Percentiles rank a stretch among this genome's conserved stretches.
Conservation (phyloP, 2,888 invertebrate genomes). For the Latrodectus elegans region DNA sequence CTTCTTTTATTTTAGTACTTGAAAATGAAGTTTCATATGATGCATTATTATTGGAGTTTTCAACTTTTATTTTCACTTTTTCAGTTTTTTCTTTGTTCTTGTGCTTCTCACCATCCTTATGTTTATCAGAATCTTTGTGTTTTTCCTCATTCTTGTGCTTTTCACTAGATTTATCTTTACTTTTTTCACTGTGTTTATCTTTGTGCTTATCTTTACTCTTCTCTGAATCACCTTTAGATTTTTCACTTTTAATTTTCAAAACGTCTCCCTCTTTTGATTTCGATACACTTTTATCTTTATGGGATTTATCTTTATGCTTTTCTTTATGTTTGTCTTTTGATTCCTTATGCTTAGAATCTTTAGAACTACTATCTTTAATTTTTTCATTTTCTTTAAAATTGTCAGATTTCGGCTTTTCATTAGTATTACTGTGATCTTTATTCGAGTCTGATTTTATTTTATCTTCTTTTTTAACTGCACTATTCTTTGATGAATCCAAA, state of each 20-base stretch:
- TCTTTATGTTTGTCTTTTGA: slow-evolving; percentile 63
- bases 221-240: slow-evolving; percentile 37
- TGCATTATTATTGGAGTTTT: not conserved
- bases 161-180: slow-evolving; percentile 31
- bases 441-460: slow-evolving; percentile 19
- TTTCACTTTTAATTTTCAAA: slow-evolving; percentile 40
- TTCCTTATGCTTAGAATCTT: slow-evolving; percentile 48
- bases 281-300: slow-evolving; percentile 37
- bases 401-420: slow-evolving; percentile 52
- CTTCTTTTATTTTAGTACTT: slow-evolving; percentile 37
- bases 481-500: slow-evolving; percentile 44
- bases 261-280: slow-evolving; percentile 28
- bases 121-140: slow-evolving; percentile 15
- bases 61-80: not conserved
- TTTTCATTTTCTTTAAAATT: slow-evolving; percentile 66
- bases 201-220: slow-evolving; percentile 45
- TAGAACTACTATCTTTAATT: slow-evolving; percentile 32
- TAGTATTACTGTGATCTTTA: slow-evolving; percentile 20
- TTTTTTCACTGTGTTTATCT: slow-evolving; percentile 47
- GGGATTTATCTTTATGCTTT: slow-evolving; percentile 54
- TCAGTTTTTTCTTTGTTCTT: slow-evolving; percentile 23
- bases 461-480: slow-evolving; percentile 27
- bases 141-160: slow-evolving; percentile 22
- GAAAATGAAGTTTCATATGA: not conserved
- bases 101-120: slow-evolving; percentile 28